Evolutionary conservation across 2,888 invertebrate species (phyloP), one percentile per base, ranked within the genome.

Genomic region (Trisateles emortualis): DNA sequence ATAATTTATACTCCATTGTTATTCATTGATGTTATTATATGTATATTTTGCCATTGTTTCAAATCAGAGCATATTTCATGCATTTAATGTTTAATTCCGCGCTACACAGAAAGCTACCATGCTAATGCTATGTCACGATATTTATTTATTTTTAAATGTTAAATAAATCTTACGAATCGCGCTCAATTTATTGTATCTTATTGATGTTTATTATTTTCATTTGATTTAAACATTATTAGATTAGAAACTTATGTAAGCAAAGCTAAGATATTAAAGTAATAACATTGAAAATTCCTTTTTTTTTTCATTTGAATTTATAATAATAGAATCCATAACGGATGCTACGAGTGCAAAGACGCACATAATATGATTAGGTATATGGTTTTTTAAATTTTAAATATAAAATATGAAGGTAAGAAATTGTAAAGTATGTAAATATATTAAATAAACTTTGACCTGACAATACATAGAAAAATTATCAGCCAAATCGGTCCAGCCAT

Each of bases 1-100:
- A 92, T 92, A 92, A 92, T 92, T 92, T 92, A 92, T 92, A 90
- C 88, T 81, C 92, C 90, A 92, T 92, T 92, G 92, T 92, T 92
- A 92, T 92, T 92, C 92, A 92, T 92, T 92, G 92, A 91, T 91
- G 91, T 92, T 92, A 92, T 92, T 92, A 92, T 92, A 91, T 92
- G 92, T 92, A 92, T 92, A 92, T 92, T 92, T 92, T 83, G 88
- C 92, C 92, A 92, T 92, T 92, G 92, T 92, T 92, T 92, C 90
- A 92, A 92, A 92, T 92, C 92, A 92, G 92, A 92, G 91, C 92
- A 92, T 92, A 91, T 92, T 92, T 92, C 90, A 92, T 90, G 90
- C 90, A 89, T 91, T 89, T 92, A 91, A 92, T 90, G 90, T 88
- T 81, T 86, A 79, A 83, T 81, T 82, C 72, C 68, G 69, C 61